Conservation (phyloP, 30 jellyfish, hydroid and myxozoan species). For the Mastigias papua region DNA sequence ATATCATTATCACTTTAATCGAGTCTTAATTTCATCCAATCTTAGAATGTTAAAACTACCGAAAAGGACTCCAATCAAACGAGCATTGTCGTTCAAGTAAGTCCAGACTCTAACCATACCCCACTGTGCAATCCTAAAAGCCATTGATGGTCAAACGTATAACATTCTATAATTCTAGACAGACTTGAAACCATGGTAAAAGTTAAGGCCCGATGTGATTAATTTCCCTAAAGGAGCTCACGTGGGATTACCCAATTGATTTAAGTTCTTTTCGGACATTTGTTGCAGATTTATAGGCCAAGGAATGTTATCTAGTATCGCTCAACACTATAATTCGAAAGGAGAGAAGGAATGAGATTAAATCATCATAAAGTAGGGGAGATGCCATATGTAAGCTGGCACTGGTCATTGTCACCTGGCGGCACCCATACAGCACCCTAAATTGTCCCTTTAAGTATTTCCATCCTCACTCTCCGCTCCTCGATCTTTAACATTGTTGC, state of each 20-base stretch:
- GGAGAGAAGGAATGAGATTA: too few species aligned
- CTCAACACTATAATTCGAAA: too few species aligned
- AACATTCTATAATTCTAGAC: background rate
- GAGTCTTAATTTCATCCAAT: constrained; percentile 5
- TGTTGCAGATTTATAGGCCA: background rate
- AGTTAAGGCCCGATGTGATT: background rate
- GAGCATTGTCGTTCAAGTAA: background rate
- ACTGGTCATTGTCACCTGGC: too few species aligned
- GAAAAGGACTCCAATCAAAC: background rate
- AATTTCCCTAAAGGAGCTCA: background rate
- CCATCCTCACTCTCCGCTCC: too few species aligned
- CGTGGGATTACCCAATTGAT: background rate
- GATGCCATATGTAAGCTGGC: too few species aligned
- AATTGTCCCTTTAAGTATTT: too few species aligned
- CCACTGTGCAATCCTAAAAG: constrained; percentile 11
- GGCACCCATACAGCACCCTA: too few species aligned
- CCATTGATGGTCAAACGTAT: constrained; percentile 15
- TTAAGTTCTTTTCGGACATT: background rate
- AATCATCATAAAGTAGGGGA: too few species aligned
- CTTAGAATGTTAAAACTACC: background rate
- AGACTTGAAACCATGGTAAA: background rate
- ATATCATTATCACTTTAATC: background rate
- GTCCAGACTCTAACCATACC: constrained; percentile 16
- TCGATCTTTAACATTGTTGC: too few species aligned
- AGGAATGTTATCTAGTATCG: too few species aligned